Conservation (phyloP, 2,888 invertebrate species). For the Scaeva pyrastri region DNA sequence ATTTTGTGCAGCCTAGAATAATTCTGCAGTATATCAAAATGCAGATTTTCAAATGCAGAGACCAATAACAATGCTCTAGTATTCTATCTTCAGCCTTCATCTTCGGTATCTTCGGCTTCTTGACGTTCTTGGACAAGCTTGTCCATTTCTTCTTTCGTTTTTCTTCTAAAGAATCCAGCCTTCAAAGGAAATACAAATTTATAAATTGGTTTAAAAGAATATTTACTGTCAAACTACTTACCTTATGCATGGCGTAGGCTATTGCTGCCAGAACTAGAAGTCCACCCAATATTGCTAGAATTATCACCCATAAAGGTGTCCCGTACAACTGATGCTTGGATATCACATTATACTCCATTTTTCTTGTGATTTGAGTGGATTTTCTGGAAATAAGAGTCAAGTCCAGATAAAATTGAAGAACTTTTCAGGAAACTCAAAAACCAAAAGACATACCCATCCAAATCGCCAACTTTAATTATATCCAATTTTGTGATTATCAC, state of each 20-base stretch:
- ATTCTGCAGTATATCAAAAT: background rate
- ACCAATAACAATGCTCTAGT: background rate
- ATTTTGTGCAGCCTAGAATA: slow-evolving; percentile 29
- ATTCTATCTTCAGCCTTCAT: slow-evolving; percentile 39
- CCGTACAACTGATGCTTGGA: slow-evolving; percentile 81
- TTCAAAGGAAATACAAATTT: slow-evolving; percentile 74
- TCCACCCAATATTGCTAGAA: slow-evolving; percentile 84
- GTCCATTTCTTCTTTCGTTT: slow-evolving; percentile 84
- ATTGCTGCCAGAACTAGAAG: slow-evolving; percentile 83
- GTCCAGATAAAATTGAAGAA: slow-evolving; percentile 77
- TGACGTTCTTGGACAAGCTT: slow-evolving; percentile 81
- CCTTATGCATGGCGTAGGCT: slow-evolving; percentile 83
- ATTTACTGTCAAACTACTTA: slow-evolving; percentile 75
- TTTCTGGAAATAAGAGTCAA: slow-evolving; percentile 69
- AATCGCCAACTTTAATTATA: slow-evolving; percentile 80
- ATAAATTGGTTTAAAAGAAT: background rate
- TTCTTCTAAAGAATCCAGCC: slow-evolving; percentile 85
- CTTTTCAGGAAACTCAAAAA: slow-evolving; percentile 81
- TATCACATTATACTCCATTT: slow-evolving; percentile 82
- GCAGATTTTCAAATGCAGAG: slow-evolving; percentile 17
- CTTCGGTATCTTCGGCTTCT: slow-evolving; percentile 79
- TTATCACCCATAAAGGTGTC: slow-evolving; percentile 84
- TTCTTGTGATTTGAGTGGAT: slow-evolving; percentile 79
- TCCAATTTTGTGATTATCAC: slow-evolving; percentile 81
- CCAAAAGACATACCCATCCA: slow-evolving; percentile 73